Evolutionary conservation across 2,797 vertebrate genomes (phyloP).

Genomic region (Chelonia mydas): DNA sequence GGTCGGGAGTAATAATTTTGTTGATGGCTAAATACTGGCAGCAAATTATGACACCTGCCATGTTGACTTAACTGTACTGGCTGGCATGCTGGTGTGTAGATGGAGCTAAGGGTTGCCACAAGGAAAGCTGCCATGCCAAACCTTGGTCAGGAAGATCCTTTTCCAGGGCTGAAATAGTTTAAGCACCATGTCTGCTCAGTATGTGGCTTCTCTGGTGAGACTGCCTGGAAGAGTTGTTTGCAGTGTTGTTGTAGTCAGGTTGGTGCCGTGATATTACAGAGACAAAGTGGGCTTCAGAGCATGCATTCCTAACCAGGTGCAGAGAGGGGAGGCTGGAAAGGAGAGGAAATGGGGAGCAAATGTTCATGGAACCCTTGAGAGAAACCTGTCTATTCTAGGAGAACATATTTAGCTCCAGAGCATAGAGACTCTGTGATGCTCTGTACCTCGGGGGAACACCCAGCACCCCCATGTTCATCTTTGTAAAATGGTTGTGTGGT

Average conservation of each 20-base stretch:
- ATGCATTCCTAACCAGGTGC: conserved; percentile 74
- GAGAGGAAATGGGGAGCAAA: conserved; percentile 76
- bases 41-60: not conserved
- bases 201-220: not conserved
- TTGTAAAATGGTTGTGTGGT: too few species aligned
- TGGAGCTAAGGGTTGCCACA: too few species aligned
- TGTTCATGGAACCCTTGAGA: conserved; percentile 67
- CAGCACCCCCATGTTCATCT: too few species aligned
- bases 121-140: not conserved
- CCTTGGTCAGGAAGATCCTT: not conserved
- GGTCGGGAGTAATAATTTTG: not conserved
- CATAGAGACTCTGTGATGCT: not conserved
- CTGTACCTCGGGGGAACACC: too few species aligned
- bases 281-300: conserved; percentile 35
- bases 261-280: not conserved
- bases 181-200: not conserved
- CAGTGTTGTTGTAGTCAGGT: not conserved
- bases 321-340: conserved; percentile 59
- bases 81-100: not conserved
- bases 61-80: not conserved
- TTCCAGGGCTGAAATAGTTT: not conserved
- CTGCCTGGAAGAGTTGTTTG: not conserved
- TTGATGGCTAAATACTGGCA: not conserved
- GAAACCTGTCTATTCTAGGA: conserved; percentile 59
- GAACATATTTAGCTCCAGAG: conserved; percentile 48